Conservation (phyloP, 2,113 vertebrate genomes). For the Tragulus kanchil region DNA sequence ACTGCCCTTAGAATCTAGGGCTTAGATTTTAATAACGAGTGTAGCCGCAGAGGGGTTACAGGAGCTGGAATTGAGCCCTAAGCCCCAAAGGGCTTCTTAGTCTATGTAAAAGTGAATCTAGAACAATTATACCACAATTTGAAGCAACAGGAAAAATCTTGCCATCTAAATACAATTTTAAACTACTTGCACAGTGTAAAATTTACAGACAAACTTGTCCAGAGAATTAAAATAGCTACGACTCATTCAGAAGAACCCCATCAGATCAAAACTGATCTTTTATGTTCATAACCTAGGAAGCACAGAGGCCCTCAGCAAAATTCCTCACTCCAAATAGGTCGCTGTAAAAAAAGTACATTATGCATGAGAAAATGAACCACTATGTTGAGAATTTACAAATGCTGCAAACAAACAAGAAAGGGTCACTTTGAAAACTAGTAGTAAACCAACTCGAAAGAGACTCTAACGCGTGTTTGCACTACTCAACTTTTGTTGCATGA, state of each 20-base stretch:
- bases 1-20: background rate
- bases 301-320: background rate
- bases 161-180: background rate
- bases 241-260: background rate
- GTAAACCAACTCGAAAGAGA: background rate
- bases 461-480: background rate
- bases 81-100: background rate
- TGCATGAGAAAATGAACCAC: background rate
- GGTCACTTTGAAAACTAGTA: background rate
- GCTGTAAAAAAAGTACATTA: background rate
- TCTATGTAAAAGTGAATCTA: background rate
- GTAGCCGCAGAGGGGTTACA: background rate
- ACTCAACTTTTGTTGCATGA: background rate
- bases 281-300: background rate
- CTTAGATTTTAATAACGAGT: background rate
- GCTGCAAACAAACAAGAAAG: background rate
- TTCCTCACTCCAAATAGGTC: background rate
- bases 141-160: background rate
- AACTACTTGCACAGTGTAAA: background rate
- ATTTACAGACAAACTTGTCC: background rate
- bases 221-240: background rate
- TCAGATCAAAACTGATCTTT: background rate
- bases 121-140: background rate
- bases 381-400: background rate
- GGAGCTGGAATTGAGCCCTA: background rate